These are phyloP conservation scores for Plodia interpunctella DNA, from an alignment of 1,140 invertebrate genomes.

Conservation along the genomic window DNA sequence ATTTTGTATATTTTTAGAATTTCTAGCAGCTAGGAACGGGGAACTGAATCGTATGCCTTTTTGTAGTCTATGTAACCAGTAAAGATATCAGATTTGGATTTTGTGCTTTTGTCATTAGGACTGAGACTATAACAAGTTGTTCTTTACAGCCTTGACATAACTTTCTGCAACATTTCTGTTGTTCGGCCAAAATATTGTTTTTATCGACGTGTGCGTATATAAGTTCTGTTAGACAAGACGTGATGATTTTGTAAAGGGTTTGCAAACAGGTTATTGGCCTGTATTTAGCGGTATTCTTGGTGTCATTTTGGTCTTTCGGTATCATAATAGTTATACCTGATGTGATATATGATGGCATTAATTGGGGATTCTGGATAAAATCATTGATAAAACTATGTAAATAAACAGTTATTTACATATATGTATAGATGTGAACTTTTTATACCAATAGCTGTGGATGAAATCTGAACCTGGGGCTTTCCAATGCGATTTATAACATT, in stretches of 20 bases:
- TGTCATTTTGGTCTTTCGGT: not conserved
- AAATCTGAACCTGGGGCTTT: conserved; percentile 13
- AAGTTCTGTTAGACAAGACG: not conserved
- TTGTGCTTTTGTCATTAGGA: conserved; percentile 10
- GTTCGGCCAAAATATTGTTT: not conserved
- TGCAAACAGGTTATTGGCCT: not conserved
- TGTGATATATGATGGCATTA: not conserved
- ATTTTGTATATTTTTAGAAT: conserved; percentile 10
- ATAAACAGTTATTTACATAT: too few species aligned
- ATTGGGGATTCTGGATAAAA: conserved; percentile 16
- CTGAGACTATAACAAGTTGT: not conserved
- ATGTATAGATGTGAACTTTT: conserved; percentile 9
- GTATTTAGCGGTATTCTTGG: not conserved
- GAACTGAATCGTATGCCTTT: too few species aligned
- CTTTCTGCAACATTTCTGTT: not conserved
- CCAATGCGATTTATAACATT: conserved; percentile 9
- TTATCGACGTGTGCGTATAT: not conserved
- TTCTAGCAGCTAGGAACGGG: conserved; percentile 8
- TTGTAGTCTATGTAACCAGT: conserved; percentile 10
- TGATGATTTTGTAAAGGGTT: not conserved
- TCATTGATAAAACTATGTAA: conserved; percentile 11
- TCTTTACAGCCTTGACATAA: too few species aligned
- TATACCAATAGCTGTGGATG: conserved; percentile 7
- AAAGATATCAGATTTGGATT: conserved; percentile 15
- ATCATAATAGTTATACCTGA: not conserved